Base-by-base conservation (phyloP, 2,797 vertebrate species). In the Argyrosomus regius region DNA sequence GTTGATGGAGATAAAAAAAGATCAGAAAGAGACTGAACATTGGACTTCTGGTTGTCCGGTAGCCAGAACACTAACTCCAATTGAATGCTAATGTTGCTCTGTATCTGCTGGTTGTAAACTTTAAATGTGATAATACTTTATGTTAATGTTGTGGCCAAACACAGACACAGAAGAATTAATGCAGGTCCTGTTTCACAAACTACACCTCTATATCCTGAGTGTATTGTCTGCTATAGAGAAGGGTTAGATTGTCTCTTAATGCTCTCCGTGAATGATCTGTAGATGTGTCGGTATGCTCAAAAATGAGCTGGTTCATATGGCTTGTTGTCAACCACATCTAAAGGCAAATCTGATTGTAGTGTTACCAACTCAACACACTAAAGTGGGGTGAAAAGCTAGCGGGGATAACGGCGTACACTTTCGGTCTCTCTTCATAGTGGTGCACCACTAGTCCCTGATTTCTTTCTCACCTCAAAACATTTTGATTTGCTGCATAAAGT, bases 191-290 rank as follows among this genome's bases (percentile, higher is more conserved):
- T 59, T 59, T 59, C 18, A 59, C 31, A 39, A 39, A 41, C 20
- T 20, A 65, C 72, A 93, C 16, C 93, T 91, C 26, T 95, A 22
- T 12, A 24, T 13, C 3, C 5, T 2, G 2, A 24, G 5, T 53
- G 22, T 3, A 16, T 54, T 90, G 24, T 92, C 91, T 75, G 94
- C 63, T 6, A 93, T 85, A 5, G 94, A 78, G 80, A 94, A 94
- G 24, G 0, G 43, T 63, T 45, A 17, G 43, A 11, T 11, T 1
- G 3, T n/a, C 20, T 16, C 41, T 22, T 12, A 9, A n/a, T 13
- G n/a, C 22, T 22, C 58, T 60, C 58, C 41, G 2, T 3, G 3
- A 43, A 3, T 24, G 6, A 58, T 28, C 56, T 18, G 35, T 9
- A 39, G 35, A 39, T 39, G 14, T 46, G 14, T 45, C 22, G 5